Evolutionary conservation across 2,113 vertebrate genomes (phyloP), one percentile per base, ranked within the genome.

Genomic region (Pseudopipra pipra): DNA sequence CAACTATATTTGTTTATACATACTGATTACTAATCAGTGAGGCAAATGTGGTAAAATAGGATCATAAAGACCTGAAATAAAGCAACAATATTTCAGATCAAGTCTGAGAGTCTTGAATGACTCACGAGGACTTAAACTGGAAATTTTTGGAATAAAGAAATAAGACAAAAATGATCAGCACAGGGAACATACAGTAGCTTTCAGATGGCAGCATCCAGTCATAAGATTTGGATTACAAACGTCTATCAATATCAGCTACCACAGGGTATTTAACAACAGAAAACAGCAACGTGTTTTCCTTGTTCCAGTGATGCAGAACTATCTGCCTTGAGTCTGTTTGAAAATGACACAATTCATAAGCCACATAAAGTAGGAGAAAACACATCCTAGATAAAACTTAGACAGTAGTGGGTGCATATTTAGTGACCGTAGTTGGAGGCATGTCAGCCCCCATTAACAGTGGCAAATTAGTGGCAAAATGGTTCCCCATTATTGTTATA

Each of bases 231-330:
- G 27, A 9, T 82, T 78, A 54, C 18, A 77, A 89, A 9, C 3
- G 16, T 30, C 22, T 66, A 27, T 25, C 23, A 9, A 5, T 37
- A 47, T 37, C 27, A 61, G 14, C 9, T 66, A 20, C 23, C 37
- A 33, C 44, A 41, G 11, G 3, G 2, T 66, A 35, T 75, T 83
- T 78, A 59, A 70, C 15, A 67, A 27, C 19, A 74, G 28, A 41
- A 3, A 31, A 5, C 8, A 59, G 33, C 43, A 74, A 43, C 1
- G 3, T 0, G 0, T 70, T 79, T 68, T 62, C 15, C 14, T 74
- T 37, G 8, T 37, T 83, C 33, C 46, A 31, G 22, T 56, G 22
- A n/a, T n/a, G 22, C 11, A 47, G 62, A 65, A 19, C 39, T 31
- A 14, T 44, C 44, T 75, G 30, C n/a, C 22, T 52, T 41, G 16